A percentile compares a stretch with the other conserved stretches of the same genome.
Evolutionary conservation across 2,113 vertebrate species (phyloP).

Genomic region (Monopterus albus): DNA sequence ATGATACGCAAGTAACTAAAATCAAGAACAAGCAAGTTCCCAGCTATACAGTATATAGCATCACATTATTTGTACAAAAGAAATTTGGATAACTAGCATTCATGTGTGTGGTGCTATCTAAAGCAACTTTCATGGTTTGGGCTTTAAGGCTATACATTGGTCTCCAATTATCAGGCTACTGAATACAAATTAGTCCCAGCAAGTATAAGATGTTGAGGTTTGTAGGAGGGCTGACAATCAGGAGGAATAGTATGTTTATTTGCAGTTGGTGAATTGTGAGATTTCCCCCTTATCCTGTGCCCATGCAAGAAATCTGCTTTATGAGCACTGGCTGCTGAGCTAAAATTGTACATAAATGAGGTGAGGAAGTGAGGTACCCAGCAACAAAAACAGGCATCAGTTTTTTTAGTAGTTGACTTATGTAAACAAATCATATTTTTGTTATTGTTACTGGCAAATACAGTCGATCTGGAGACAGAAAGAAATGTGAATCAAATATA

Average conservation of each 20-base stretch:
- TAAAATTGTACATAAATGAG: slow-evolving; percentile 25
- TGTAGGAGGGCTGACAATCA: slow-evolving; percentile 49
- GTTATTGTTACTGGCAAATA: neutral
- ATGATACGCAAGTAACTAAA: no score
- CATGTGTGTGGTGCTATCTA: neutral
- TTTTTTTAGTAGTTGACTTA: neutral
- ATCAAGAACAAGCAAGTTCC: no score
- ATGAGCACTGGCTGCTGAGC: slow-evolving; percentile 16
- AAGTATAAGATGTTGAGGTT: slow-evolving; percentile 35
- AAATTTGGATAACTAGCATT: neutral
- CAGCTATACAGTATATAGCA: no score
- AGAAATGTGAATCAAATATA: neutral
- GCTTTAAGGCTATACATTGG: slow-evolving; percentile 21
- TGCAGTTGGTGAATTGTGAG: slow-evolving; percentile 42
- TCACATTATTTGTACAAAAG: neutral
- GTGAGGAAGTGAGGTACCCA: slow-evolving; percentile 8
- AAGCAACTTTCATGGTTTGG: slow-evolving; percentile 8
- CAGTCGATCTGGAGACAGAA: neutral
- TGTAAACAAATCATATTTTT: neutral
- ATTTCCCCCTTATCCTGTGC: slow-evolving; percentile 59
- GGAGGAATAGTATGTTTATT: slow-evolving; percentile 46
- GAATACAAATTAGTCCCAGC: slow-evolving; percentile 50
- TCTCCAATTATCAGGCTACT: slow-evolving; percentile 42
- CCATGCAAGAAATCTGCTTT: slow-evolving; percentile 40
- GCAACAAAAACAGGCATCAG: neutral